Evolutionary conservation across 2,797 vertebrate genomes (phyloP).

Genomic region (Eupleurogrammus muticus): DNA sequence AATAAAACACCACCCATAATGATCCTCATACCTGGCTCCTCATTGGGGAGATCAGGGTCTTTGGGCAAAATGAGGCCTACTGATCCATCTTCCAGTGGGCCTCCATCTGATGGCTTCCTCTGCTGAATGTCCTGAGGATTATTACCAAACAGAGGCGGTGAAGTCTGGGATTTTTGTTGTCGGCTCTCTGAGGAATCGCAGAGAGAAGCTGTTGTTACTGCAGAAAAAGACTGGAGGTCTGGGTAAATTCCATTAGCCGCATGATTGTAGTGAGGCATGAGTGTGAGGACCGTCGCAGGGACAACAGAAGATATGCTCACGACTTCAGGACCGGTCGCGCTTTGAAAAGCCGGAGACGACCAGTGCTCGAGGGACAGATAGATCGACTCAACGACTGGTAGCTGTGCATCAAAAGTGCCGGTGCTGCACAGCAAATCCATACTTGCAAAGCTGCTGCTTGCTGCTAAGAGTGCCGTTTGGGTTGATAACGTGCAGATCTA

Average conservation of each 20-base stretch:
- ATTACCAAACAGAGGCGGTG: neutral
- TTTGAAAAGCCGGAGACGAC: slow-evolving; percentile 44
- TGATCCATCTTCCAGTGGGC: slow-evolving; percentile 60
- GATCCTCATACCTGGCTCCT: slow-evolving; percentile 62
- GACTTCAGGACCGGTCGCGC: slow-evolving; percentile 44
- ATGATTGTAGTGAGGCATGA: slow-evolving; percentile 48
- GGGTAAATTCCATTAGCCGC: slow-evolving; percentile 24
- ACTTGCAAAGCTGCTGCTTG: neutral
- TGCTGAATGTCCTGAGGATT: slow-evolving; percentile 29
- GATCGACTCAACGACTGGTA: slow-evolving; percentile 8
- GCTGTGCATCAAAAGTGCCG: slow-evolving; percentile 9
- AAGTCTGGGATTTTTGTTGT: slow-evolving; percentile 16
- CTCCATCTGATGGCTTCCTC: slow-evolving; percentile 56
- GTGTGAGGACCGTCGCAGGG: slow-evolving; percentile 52
- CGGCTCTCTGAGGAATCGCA: slow-evolving; percentile 24
- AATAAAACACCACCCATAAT: slow-evolving; percentile 4
- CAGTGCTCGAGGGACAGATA: slow-evolving; percentile 24
- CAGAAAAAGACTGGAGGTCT: slow-evolving; percentile 25
- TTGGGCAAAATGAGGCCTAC: slow-evolving; percentile 66
- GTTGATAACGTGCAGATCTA: neutral
- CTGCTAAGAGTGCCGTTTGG: neutral
- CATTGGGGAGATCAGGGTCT: slow-evolving; percentile 41
- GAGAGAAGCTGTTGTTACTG: slow-evolving; percentile 1
- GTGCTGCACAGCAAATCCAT: slow-evolving; percentile 35
- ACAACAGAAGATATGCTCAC: slow-evolving; percentile 66